phyloP scores from a whole-genome alignment of 2,888 invertebrate genomes.

The Agapostemon virescens region DNA sequence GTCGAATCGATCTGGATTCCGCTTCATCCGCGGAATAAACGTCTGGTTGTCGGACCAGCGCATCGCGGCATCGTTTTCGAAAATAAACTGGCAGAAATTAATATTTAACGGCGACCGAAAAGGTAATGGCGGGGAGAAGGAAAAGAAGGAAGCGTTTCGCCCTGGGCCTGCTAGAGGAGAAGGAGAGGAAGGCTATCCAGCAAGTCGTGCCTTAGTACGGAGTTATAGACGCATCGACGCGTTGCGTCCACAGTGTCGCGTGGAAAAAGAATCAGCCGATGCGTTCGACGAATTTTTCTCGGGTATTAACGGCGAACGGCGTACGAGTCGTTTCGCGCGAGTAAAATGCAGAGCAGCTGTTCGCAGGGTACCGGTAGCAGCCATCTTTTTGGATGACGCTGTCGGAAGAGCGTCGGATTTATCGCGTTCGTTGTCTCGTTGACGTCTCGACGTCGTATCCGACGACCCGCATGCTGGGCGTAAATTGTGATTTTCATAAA shows the following conservation, averaged over 20 bases:
- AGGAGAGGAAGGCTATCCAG: too few relatives aligned
- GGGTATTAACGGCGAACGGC: neutral
- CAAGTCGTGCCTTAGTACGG: too few relatives aligned
- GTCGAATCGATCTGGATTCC: neutral
- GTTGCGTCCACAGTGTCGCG: neutral
- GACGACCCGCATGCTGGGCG: neutral
- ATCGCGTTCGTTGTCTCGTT: neutral
- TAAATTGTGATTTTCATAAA: conserved; percentile 2
- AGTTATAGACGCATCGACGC: too few relatives aligned
- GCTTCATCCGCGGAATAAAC: neutral
- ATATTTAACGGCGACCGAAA: too few relatives aligned
- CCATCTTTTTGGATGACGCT: neutral
- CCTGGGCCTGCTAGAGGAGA: too few relatives aligned
- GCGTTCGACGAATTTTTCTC: neutral
- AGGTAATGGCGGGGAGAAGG: too few relatives aligned
- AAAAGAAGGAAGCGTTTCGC: too few relatives aligned
- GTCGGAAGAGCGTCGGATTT: neutral
- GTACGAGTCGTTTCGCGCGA: neutral
- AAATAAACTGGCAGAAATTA: too few relatives aligned
- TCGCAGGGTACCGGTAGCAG: neutral
- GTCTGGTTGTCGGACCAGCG: too few relatives aligned
- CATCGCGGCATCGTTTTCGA: too few relatives aligned
- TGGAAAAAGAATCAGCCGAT: neutral
- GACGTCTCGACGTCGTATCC: neutral
- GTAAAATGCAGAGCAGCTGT: conserved; percentile 6